These are phyloP conservation scores for Pectinophora gossypiella DNA, from an alignment of 1,140 invertebrate genomes.

Conservation along the genomic window DNA sequence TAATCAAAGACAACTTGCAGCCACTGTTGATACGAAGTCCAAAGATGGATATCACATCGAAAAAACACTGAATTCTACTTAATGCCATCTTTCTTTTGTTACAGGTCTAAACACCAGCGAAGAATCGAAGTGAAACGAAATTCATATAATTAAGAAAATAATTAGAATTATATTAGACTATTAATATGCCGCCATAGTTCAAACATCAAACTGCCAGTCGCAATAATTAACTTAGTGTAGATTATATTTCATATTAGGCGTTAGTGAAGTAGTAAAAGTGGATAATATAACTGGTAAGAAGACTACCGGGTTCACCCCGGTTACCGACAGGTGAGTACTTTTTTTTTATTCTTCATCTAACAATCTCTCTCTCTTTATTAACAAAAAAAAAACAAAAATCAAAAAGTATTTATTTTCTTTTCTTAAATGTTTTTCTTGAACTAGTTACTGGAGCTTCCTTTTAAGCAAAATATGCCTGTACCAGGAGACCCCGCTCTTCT, in stretches of 20 bases:
- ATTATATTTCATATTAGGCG: constrained; percentile 11
- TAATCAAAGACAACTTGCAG: too few species aligned
- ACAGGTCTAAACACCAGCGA: constrained; percentile 36
- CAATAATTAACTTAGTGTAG: constrained; percentile 6
- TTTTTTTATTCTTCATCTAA: too few species aligned
- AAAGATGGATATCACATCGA: too few species aligned
- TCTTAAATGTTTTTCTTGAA: too few species aligned
- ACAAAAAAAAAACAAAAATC: too few species aligned
- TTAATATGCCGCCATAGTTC: background rate
- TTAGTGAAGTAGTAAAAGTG: constrained; percentile 47
- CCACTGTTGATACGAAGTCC: too few species aligned
- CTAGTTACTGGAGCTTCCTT: too few species aligned
- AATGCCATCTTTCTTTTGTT: constrained; percentile 44
- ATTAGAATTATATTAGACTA: background rate
- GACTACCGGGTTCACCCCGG: constrained; percentile 55
- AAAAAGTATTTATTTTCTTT: too few species aligned
- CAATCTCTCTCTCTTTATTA: too few species aligned
- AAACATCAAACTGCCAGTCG: background rate
- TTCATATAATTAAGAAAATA: constrained; percentile 11
- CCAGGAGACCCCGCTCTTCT: too few species aligned
- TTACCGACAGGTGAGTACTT: constrained; percentile 51
- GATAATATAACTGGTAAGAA: constrained; percentile 47
- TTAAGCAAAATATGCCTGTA: too few species aligned
- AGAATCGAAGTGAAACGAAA: constrained; percentile 10
- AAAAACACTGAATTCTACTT: too few species aligned